Percentiles rank a stretch among this genome's conserved stretches.
Evolutionary conservation across 2,888 invertebrate species (phyloP).

Genomic region (Melanargia galathea): DNA sequence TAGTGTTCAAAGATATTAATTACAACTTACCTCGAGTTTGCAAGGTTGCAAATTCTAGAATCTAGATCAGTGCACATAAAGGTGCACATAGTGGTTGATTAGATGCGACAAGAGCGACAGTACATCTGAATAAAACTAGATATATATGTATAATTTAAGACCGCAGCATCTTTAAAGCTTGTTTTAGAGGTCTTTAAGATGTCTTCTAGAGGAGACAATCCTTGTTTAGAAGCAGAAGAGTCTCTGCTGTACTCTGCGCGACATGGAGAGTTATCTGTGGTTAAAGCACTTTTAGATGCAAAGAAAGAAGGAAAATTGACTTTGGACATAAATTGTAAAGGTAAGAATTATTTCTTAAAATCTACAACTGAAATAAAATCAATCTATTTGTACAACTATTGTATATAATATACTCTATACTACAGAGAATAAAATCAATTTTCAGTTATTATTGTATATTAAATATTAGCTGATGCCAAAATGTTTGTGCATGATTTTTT

Average conservation of each 20-base stretch:
- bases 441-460: no score
- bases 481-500: no score
- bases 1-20: neutral
- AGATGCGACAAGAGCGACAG: slow-evolving; percentile 7
- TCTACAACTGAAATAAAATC: neutral
- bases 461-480: no score
- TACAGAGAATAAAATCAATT: no score
- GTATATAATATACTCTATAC: no score
- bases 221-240: slow-evolving; percentile 77
- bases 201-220: slow-evolving; percentile 57
- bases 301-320: slow-evolving; percentile 75
- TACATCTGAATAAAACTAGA: neutral
- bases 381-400: no score
- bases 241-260: slow-evolving; percentile 83
- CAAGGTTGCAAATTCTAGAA: slow-evolving; percentile 17
- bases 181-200: slow-evolving; percentile 38
- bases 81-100: slow-evolving; percentile 29
- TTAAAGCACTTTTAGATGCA: slow-evolving; percentile 79
- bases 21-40: slow-evolving; percentile 11
- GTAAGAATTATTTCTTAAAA: slow-evolving; percentile 55
- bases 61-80: slow-evolving; percentile 23
- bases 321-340: slow-evolving; percentile 85
- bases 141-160: neutral
- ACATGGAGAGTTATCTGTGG: slow-evolving; percentile 82
- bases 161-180: neutral